Percentiles rank a stretch among this genome's conserved stretches.
phyloP scores from a whole-genome alignment of 64 coral and sea anemone species.

The Cladopsammia gracilis region DNA sequence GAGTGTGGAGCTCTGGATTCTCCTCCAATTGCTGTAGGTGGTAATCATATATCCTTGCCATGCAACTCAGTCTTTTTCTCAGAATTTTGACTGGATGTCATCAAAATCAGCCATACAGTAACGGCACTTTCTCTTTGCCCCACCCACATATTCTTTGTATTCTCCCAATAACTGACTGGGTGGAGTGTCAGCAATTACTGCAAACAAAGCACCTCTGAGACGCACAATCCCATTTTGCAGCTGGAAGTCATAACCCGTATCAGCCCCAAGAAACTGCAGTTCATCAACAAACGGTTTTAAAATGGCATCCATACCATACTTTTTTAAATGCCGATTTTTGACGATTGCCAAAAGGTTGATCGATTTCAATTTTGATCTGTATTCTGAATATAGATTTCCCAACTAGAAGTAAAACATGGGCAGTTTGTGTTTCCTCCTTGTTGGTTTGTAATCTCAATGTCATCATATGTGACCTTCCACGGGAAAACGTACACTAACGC shows the following conservation, averaged over 20 bases:
- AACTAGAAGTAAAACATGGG: slow-evolving; percentile 17
- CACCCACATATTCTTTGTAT: slow-evolving; percentile 38
- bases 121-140: too few species aligned
- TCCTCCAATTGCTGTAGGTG: slow-evolving; percentile 36
- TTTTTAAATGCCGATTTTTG: not conserved
- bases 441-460: not conserved
- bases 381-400: not conserved
- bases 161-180: slow-evolving; percentile 58
- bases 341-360: not conserved
- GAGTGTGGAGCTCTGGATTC: not conserved
- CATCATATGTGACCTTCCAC: too few species aligned
- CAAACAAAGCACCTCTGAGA: slow-evolving; percentile 35
- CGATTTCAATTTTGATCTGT: slow-evolving; percentile 24
- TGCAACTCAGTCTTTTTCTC: not conserved
- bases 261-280: not conserved
- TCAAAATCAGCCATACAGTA: slow-evolving; percentile 52
- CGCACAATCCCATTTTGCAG: not conserved
- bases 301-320: not conserved
- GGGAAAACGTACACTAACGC: too few species aligned
- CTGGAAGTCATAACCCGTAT: not conserved
- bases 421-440: not conserved
- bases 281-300: slow-evolving; percentile 5
- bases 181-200: slow-evolving; percentile 64
- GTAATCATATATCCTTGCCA: slow-evolving; percentile 5
- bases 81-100: slow-evolving; percentile 51